Percentiles rank a stretch among this genome's conserved stretches.
Evolutionary conservation across 2,797 vertebrate species (phyloP).

Genomic region (Rachycentron canadum): DNA sequence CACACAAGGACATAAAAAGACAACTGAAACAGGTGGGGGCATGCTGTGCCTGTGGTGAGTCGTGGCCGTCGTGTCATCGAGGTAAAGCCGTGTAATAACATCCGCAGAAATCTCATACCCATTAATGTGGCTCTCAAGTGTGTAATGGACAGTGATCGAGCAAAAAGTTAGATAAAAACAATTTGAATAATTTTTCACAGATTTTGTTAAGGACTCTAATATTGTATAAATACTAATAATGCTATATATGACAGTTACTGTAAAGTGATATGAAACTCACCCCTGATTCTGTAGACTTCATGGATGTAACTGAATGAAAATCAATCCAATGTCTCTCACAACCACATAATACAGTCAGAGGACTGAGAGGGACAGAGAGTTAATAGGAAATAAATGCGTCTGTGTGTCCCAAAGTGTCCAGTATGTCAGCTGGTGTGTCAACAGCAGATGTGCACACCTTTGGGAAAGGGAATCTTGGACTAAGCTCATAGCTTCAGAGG

Average conservation of each 20-base stretch:
- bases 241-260: not conserved
- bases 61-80: not conserved
- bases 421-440: slow-evolving; percentile 40
- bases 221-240: not conserved
- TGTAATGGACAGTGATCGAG: not conserved
- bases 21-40: not conserved
- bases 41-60: not conserved
- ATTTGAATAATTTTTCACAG: not conserved
- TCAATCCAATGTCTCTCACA: slow-evolving; percentile 14
- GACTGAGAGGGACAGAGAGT: slow-evolving; percentile 5
- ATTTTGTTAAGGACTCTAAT: not conserved
- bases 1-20: slow-evolving; percentile 15
- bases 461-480: slow-evolving; percentile 26
- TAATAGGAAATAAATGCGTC: not conserved
- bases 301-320: slow-evolving; percentile 9
- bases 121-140: not conserved
- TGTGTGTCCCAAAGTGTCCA: not conserved
- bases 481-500: slow-evolving; percentile 29
- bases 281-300: slow-evolving; percentile 48
- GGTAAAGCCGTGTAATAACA: not conserved
- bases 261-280: slow-evolving; percentile 53
- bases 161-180: not conserved
- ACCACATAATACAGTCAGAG: slow-evolving; percentile 20
- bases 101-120: not conserved
- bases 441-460: slow-evolving; percentile 48